phyloP scores from a whole-genome alignment of 2,797 vertebrate species.

The Falco naumanni region DNA sequence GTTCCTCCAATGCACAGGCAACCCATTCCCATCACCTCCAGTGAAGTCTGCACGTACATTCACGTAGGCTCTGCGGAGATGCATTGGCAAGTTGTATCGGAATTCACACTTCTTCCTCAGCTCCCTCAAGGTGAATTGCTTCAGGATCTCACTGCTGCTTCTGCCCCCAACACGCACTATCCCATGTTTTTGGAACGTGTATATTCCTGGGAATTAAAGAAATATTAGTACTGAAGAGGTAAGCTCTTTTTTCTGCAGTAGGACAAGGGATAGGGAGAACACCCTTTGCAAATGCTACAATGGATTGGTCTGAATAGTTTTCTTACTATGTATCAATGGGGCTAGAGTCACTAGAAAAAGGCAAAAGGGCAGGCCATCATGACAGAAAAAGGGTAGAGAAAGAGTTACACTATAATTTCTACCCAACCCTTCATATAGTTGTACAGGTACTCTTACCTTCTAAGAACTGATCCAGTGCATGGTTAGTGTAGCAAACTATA shows the following conservation, averaged over 20 bases:
- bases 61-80: constrained; percentile 76
- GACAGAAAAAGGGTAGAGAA: not conserved
- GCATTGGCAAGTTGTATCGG: constrained; percentile 63
- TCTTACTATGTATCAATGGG: not conserved
- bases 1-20: not conserved
- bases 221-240: not conserved
- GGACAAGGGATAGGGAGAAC: not conserved
- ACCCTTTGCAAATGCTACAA: not conserved
- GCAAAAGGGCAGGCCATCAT: not conserved
- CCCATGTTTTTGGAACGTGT: constrained; percentile 77
- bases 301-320: not conserved
- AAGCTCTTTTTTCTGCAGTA: not conserved
- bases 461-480: constrained; percentile 97
- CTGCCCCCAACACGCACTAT: constrained; percentile 93
- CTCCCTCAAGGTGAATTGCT: constrained; percentile 84
- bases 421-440: not conserved
- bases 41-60: constrained; percentile 76
- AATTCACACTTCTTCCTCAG: constrained; percentile 70
- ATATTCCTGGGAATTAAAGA: constrained; percentile 81
- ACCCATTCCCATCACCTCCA: not conserved
- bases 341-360: not conserved
- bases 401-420: not conserved
- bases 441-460: constrained; percentile 83
- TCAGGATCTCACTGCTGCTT: constrained; percentile 88
- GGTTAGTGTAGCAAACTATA: constrained; percentile 96